Evolutionary conservation across 2,888 invertebrate species (phyloP), one percentile per base, ranked within the genome.

Genomic region (Cerastis rubricosa): DNA sequence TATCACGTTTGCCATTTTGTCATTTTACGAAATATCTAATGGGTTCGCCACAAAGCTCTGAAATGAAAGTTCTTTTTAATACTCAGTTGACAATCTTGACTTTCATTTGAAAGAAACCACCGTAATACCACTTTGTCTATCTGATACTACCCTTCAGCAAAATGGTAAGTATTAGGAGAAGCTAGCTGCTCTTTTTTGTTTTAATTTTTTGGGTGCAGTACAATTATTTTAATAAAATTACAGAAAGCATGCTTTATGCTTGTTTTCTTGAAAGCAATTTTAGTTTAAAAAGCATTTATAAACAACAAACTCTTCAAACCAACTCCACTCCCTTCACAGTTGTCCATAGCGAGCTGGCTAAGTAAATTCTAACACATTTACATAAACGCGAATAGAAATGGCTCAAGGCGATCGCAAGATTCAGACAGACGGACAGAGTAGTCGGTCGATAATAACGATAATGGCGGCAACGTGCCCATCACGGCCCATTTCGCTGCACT

Each of bases 381-480:
- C 79, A 78, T 89, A 80, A 70, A 76, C 68, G 78, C 79, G 81
- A 85, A 80, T 84, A 85, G 84, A 78, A 81, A 71, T 51, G 66
- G 84, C 89, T 89, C 76, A 85, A 85, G 85, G 88, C 84, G 75
- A 85, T 85, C 59, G 74, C 83, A 87, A 87, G 86, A 87, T 85
- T 80, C 86, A 87, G 87, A 84, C 85, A 83, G 87, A 87, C 86
- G 85, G 88, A 88, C 89, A 81, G 89, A 85, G 85, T 83, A 78
- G 84, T 81, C 87, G 88, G 79, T 91, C 90, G 88, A 90, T 91
- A 91, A 90, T 91, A 90, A 90, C 83, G 89, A 89, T 91, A 91
- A 91, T 91, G 85, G 88, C 83, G 72, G 86, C 85, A 87, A 86
- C 90, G 89, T 89, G 90, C 85, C 85, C 86, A 89, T 87, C 90